Percentiles rank a stretch among this genome's conserved stretches.
phyloP scores from a whole-genome alignment of 37 sponge, comb jelly and placozoan genomes.

The Amphimedon queenslandica region DNA sequence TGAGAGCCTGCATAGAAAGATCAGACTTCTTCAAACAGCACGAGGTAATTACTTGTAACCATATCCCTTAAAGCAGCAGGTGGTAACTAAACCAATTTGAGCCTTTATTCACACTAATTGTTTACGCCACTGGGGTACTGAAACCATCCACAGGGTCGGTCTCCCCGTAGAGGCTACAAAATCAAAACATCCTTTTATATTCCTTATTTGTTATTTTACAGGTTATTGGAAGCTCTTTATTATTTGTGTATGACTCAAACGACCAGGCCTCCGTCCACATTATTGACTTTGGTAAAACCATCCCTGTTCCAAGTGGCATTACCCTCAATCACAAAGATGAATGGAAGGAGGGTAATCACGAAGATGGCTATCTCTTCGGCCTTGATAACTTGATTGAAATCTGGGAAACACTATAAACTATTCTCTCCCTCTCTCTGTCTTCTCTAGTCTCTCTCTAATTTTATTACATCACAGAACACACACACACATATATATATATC shows the following conservation, averaged over 20 bases:
- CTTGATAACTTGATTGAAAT: conserved; percentile 90
- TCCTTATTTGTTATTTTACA: conserved; percentile 11
- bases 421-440: conserved; percentile 5
- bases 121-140: no score
- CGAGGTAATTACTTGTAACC: no score
- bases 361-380: conserved; percentile 96
- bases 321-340: conserved; percentile 53
- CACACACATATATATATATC: neutral
- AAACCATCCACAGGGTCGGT: no score
- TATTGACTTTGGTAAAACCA: conserved; percentile 99
- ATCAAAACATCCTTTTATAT: no score
- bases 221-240: conserved; percentile 92
- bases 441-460: neutral
- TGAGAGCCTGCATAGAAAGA: no score
- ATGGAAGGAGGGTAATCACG: conserved; percentile 95
- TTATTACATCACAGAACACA: neutral
- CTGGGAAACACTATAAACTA: conserved; percentile 47
- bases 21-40: no score
- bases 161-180: no score
- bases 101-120: no score
- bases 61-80: no score
- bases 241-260: conserved; percentile 85
- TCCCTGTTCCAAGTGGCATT: conserved; percentile 44
- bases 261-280: conserved; percentile 73
- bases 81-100: no score